phyloP scores from a whole-genome alignment of 2,113 vertebrate genomes.

The Misgurnus mizolepis region DNA sequence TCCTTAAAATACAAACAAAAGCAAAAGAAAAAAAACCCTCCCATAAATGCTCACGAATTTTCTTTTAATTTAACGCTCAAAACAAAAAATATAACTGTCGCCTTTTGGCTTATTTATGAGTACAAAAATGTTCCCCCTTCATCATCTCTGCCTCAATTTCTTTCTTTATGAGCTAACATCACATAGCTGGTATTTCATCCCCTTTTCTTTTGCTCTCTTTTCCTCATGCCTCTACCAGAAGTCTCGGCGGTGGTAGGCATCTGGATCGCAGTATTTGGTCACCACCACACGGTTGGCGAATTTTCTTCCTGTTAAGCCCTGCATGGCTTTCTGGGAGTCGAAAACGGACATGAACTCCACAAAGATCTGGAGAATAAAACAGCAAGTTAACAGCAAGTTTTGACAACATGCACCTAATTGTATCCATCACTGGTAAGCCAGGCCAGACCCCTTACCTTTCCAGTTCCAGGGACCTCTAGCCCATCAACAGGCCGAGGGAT shows the following conservation, averaged over 20 bases:
- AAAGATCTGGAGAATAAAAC: slow-evolving; percentile 78
- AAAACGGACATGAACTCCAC: slow-evolving; percentile 93
- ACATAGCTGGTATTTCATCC: neutral
- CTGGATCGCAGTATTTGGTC: slow-evolving; percentile 94
- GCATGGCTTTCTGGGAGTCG: slow-evolving; percentile 96
- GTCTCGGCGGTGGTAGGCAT: slow-evolving; percentile 90
- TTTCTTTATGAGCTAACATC: slow-evolving; percentile 18
- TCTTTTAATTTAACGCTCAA: slow-evolving; percentile 34
- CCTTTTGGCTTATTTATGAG: slow-evolving; percentile 41
- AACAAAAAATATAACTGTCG: slow-evolving; percentile 30
- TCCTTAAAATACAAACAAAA: slow-evolving; percentile 54
- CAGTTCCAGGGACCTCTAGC: slow-evolving; percentile 89
- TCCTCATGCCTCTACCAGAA: slow-evolving; percentile 82
- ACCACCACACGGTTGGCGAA: slow-evolving; percentile 94
- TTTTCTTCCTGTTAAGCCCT: slow-evolving; percentile 89
- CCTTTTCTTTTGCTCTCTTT: neutral
- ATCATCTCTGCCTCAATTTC: slow-evolving; percentile 28
- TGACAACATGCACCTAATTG: neutral
- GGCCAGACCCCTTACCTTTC: slow-evolving; percentile 80
- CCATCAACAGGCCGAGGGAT: slow-evolving; percentile 91
- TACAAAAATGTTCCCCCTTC: slow-evolving; percentile 37
- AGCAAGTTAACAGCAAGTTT: neutral
- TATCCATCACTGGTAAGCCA: neutral
- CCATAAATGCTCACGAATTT: slow-evolving; percentile 34
- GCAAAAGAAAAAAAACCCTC: slow-evolving; percentile 35